Conservation (phyloP, 2,888 invertebrate genomes). For the Nebria salina region DNA sequence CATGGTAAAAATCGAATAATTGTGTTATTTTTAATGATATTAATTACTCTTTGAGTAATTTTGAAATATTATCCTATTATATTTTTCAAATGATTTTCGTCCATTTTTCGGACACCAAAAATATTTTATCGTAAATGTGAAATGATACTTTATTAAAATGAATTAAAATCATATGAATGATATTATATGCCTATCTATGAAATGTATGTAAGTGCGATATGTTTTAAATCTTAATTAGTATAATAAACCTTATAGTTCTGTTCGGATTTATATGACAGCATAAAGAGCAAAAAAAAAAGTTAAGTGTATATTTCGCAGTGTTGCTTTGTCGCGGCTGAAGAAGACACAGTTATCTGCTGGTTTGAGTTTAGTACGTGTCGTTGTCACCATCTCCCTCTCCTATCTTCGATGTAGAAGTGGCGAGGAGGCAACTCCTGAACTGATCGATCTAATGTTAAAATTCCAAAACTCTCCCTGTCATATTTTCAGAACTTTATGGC, state of each 20-base stretch:
- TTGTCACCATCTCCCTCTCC: not conserved
- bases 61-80: too few species aligned
- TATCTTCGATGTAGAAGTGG: not conserved
- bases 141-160: too few species aligned
- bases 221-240: not conserved
- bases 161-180: too few species aligned
- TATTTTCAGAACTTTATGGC: constrained; percentile 43
- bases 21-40: too few species aligned
- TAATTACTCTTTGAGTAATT: too few species aligned
- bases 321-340: not conserved
- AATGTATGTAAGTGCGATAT: not conserved
- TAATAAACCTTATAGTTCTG: not conserved
- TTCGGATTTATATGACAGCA: not conserved
- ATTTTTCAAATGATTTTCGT: too few species aligned
- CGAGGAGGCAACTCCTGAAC: not conserved
- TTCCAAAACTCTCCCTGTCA: constrained; percentile 44
- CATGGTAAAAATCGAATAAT: too few species aligned
- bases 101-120: too few species aligned
- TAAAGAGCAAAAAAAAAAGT: not conserved
- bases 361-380: constrained; percentile 1
- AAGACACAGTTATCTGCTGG: constrained; percentile 1
- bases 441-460: constrained; percentile 41
- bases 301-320: not conserved
- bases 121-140: too few species aligned
- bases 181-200: too few species aligned